Evolutionary conservation across 2,888 invertebrate genomes (phyloP).

Genomic region (Cancer borealis): DNA sequence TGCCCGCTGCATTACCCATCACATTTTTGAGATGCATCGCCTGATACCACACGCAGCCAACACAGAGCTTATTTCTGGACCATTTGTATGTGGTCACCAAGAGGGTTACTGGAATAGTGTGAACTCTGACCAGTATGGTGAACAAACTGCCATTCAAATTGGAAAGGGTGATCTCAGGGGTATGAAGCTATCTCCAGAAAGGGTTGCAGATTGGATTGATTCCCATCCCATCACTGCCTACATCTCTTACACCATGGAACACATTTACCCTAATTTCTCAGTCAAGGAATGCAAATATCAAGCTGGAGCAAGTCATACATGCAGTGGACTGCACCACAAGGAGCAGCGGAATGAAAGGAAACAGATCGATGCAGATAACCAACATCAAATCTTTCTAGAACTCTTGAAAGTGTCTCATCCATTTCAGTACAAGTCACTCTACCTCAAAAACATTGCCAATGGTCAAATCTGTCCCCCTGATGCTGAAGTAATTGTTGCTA

Average conservation of each 20-base stretch:
- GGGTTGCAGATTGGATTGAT: conserved; percentile 47
- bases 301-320: conserved; percentile 39
- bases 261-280: conserved; percentile 36
- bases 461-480: conserved; percentile 50
- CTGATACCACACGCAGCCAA: conserved; percentile 32
- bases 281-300: conserved; percentile 24
- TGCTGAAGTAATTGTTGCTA: conserved; percentile 39
- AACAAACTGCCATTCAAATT: conserved; percentile 41
- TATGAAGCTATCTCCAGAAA: conserved; percentile 28
- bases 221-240: conserved; percentile 43
- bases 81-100: conserved; percentile 10
- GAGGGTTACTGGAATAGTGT: conserved; percentile 13
- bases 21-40: conserved; percentile 2
- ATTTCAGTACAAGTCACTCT: conserved; percentile 36
- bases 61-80: background rate
- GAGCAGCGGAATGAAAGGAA: conserved; percentile 51
- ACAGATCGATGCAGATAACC: conserved; percentile 39
- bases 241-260: conserved; percentile 50
- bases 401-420: conserved; percentile 45
- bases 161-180: conserved; percentile 29
- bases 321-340: conserved; percentile 39
- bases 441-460: conserved; percentile 54
- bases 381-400: conserved; percentile 49
- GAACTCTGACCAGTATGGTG: conserved; percentile 41
- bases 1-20: conserved; percentile 23